Evolutionary conservation across 2,113 vertebrate genomes (phyloP).

Genomic region (Machaerirhynchus nigripectus): DNA sequence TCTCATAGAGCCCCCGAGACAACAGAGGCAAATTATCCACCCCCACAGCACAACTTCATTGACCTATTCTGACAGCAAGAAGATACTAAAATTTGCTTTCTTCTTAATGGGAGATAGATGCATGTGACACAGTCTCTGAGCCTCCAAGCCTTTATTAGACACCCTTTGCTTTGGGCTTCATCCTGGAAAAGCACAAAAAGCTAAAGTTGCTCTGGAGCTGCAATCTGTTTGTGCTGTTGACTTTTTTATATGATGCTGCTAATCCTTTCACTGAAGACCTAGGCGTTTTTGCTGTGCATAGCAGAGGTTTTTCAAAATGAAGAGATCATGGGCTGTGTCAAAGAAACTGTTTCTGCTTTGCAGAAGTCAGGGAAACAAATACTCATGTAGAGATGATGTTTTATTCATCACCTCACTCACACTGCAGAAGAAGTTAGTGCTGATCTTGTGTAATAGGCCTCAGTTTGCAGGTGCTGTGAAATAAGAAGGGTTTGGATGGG

Average conservation of each 20-base stretch:
- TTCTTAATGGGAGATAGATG: not conserved
- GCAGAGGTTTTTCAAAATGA: not conserved
- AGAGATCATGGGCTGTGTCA: not conserved
- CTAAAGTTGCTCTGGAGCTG: not conserved
- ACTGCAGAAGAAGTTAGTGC: not conserved
- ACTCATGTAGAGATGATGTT: not conserved
- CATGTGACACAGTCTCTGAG: not conserved
- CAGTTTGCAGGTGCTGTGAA: not conserved
- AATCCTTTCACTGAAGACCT: not conserved
- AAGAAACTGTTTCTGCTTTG: not conserved
- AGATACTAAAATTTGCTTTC: not conserved
- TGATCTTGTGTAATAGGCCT: not conserved
- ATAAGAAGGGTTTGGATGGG: not conserved
- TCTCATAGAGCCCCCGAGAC: not conserved
- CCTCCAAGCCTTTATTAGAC: not conserved
- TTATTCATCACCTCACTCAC: not conserved
- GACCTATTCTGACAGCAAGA: not conserved
- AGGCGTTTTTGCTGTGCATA: not conserved
- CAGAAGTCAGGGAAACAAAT: not conserved
- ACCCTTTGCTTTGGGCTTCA: not conserved
- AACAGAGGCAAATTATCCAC: not conserved
- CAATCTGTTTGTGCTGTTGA: not conserved
- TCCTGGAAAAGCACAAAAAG: not conserved
- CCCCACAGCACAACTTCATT: not conserved
- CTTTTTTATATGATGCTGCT: not conserved